Evolutionary conservation across 2,797 vertebrate genomes (phyloP).

Genomic region (Pipistrellus kuhlii): DNA sequence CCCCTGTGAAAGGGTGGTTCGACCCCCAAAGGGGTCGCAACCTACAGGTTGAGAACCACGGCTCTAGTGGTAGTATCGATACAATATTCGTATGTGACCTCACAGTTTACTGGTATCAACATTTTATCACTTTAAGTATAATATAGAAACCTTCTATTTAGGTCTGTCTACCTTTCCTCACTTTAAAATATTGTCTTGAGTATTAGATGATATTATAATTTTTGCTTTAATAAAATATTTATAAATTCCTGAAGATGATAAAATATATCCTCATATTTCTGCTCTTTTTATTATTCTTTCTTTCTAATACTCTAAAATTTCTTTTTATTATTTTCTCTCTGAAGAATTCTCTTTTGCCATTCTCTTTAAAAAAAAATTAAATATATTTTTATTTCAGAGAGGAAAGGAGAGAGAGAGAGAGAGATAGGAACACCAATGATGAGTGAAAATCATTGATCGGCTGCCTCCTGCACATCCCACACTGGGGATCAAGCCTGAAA

Average conservation of each 20-base stretch:
- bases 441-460: too few relatives aligned
- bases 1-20: too few relatives aligned
- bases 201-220: conserved; percentile 19
- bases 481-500: too few relatives aligned
- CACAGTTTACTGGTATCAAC: not conserved
- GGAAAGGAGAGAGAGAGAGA: too few relatives aligned
- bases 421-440: too few relatives aligned
- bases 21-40: too few relatives aligned
- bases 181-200: not conserved
- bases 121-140: not conserved
- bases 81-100: not conserved
- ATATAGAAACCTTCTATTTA: not conserved
- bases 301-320: not conserved
- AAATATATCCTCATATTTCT: not conserved
- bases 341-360: not conserved
- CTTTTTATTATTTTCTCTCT: not conserved
- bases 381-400: too few relatives aligned
- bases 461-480: too few relatives aligned
- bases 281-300: not conserved
- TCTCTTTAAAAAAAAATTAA: too few relatives aligned
- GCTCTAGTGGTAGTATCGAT: not conserved
- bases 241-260: not conserved
- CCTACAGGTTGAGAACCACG: too few relatives aligned
- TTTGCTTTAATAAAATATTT: conserved; percentile 21
- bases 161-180: not conserved